Percentiles rank a stretch among this genome's conserved stretches.
Evolutionary conservation across 1,140 invertebrate species (phyloP).

Genomic region (Drosophila pseudoobscura): DNA sequence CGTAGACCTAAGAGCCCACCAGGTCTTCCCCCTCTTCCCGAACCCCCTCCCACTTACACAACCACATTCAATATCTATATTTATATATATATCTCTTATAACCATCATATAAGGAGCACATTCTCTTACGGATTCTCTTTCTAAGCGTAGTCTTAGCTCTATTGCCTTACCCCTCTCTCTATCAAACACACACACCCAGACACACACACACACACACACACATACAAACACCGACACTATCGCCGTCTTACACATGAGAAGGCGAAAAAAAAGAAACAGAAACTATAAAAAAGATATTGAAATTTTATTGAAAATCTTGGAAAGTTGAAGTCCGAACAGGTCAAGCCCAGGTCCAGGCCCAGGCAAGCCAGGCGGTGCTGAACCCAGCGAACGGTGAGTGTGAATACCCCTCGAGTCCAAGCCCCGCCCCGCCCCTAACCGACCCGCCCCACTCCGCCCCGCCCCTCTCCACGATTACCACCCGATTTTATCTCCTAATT

Average conservation of each 20-base stretch:
- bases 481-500: not conserved
- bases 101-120: slow-evolving; percentile 38
- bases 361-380: slow-evolving; percentile 38
- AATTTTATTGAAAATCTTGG: slow-evolving; percentile 43
- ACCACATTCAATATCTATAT: slow-evolving; percentile 15
- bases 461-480: not conserved
- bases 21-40: not conserved
- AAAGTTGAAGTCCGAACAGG: slow-evolving; percentile 52
- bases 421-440: not conserved
- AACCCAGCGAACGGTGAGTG: slow-evolving; percentile 38
- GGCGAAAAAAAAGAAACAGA: not conserved
- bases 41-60: slow-evolving; percentile 20
- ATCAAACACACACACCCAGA: slow-evolving; percentile 1
- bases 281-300: slow-evolving; percentile 7
- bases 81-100: not conserved
- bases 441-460: not conserved
- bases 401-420: slow-evolving; percentile 13
- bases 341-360: slow-evolving; percentile 31
- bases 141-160: slow-evolving; percentile 40
- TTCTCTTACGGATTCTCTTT: slow-evolving; percentile 35
- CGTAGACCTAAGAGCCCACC: slow-evolving; percentile 23
- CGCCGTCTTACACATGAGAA: not conserved
- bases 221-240: not conserved
- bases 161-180: slow-evolving; percentile 11
- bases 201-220: slow-evolving; percentile 4